Conservation (phyloP, 2,113 vertebrate species). For the Holacanthus passer region DNA sequence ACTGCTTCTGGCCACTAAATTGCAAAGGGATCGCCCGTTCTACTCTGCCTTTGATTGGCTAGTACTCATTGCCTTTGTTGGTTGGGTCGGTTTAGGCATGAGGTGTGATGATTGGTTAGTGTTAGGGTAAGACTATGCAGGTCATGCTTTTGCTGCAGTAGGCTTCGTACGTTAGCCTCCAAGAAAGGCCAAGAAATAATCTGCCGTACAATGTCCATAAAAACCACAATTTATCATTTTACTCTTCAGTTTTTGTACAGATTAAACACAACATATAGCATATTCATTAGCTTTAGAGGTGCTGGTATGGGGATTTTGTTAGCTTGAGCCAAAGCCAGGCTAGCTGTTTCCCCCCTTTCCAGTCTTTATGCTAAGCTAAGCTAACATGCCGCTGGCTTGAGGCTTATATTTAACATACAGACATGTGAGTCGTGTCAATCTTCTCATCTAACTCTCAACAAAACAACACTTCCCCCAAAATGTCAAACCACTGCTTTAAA, state of each 20-base stretch:
- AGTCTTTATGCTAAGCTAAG: conserved; percentile 11
- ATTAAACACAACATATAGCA: not conserved
- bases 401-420: not conserved
- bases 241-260: not conserved
- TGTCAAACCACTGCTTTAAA: not conserved
- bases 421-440: not conserved
- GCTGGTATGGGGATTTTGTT: not conserved
- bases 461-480: not conserved
- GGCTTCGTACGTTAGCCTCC: too few relatives aligned
- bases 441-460: not conserved
- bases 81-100: too few relatives aligned
- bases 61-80: too few relatives aligned
- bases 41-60: too few relatives aligned
- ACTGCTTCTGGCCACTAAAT: too few relatives aligned
- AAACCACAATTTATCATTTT: not conserved
- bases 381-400: not conserved
- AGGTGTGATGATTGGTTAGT: too few relatives aligned
- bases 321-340: not conserved
- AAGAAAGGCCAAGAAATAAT: not conserved
- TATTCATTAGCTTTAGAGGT: not conserved
- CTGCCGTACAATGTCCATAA: too few relatives aligned
- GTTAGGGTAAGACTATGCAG: too few relatives aligned
- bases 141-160: too few relatives aligned
- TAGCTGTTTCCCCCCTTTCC: not conserved
- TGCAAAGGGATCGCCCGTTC: too few relatives aligned